Evolutionary conservation across 2,888 invertebrate genomes (phyloP), one percentile per base, ranked within the genome.

Genomic region (Linyphia triangularis): DNA sequence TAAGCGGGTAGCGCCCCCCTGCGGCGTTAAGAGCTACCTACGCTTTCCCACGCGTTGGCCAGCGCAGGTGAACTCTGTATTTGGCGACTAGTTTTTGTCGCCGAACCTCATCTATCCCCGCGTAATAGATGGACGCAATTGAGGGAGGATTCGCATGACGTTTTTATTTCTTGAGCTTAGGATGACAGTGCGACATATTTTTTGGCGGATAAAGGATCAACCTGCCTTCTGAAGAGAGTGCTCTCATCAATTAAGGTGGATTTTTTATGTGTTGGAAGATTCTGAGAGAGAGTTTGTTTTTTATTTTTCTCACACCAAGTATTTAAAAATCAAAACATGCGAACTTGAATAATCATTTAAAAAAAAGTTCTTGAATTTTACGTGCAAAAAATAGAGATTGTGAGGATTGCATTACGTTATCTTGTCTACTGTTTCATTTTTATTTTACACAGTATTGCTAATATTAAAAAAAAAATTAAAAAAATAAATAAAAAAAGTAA

Each of bases 1-100:
- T 86, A 69, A 59, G 65, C 78, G 73, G 72, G 85, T 73, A 78
- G 85, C 85, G 72, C 85, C 85, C 79, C 85, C 85, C 85, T 78
- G 78, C 79, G 85, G 79, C 79, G 73, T 37, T 72, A 67, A 70
- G 72, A 79, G 85, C 79, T 86, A 73, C 85, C 85, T 86, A 86
- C 85, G 85, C 85, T 79, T 86, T 86, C 79, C 79, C 85, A 86
- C 85, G 79, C 85, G 79, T 40, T 77, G 19, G 59, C 7, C n/a
- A 30, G 63, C n/a, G 67, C 75, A 85, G 78, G 85, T 85, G 85
- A 78, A 61, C 63, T 40, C 22, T 16, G 43, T 26, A 22, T 57
- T 70, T 81, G 81, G 81, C 81, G 81, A 81, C 70, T 16, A 43
- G n/a, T 33, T 79, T 67, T 67, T 9, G 33, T 69, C 79, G 65